Conservation (phyloP, 2,797 vertebrate species). For the Microctenopoma stevenorrisi region DNA sequence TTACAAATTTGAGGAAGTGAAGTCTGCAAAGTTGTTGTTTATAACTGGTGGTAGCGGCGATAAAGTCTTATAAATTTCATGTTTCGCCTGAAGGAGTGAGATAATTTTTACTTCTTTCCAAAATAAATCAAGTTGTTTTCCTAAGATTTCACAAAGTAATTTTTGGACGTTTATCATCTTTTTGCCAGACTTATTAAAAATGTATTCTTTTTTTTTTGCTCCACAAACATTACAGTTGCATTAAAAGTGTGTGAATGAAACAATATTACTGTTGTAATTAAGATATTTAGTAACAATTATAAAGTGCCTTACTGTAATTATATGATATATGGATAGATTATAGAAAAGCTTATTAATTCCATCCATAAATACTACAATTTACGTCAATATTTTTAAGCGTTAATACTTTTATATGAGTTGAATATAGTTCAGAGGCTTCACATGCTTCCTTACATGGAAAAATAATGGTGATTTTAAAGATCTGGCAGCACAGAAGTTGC, state of each 20-base stretch:
- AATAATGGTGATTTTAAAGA: background rate
- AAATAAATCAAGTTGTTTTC: background rate
- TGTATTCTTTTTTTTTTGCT: background rate
- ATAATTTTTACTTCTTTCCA: background rate
- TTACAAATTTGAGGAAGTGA: slow-evolving; percentile 20
- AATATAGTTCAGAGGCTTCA: background rate
- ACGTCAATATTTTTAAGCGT: background rate
- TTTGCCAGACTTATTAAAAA: too few species aligned
- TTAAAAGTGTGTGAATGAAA: background rate
- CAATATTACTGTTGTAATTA: background rate
- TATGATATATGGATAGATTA: background rate
- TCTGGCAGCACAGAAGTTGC: background rate
- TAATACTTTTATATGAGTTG: background rate
- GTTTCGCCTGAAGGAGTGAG: background rate
- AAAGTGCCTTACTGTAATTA: background rate
- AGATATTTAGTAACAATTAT: background rate
- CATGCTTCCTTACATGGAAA: background rate
- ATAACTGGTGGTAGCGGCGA: background rate
- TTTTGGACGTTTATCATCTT: too few species aligned
- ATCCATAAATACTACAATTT: background rate
- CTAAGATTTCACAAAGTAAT: too few species aligned
- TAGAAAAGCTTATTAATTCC: background rate
- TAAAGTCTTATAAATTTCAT: background rate
- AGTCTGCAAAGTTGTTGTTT: background rate
- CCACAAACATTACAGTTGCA: background rate